Evolutionary conservation across 2,113 vertebrate species (phyloP).

Genomic region (Rhea pennata): DNA sequence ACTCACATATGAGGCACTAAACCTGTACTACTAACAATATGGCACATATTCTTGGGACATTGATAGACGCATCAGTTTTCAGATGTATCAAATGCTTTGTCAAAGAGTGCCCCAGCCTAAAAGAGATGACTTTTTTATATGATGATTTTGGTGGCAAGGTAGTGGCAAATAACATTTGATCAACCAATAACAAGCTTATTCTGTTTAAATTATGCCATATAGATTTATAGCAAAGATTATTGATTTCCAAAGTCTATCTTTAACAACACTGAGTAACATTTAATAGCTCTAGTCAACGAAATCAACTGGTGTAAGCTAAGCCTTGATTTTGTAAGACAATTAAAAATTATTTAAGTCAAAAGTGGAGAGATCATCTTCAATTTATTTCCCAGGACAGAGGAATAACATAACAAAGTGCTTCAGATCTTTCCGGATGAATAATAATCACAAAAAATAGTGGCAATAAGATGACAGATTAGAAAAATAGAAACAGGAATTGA

Average conservation of each 20-base stretch:
- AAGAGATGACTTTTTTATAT: not conserved
- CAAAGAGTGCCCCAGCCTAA: not conserved
- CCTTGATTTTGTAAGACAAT: not conserved
- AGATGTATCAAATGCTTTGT: not conserved
- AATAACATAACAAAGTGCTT: not conserved
- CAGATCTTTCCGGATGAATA: not conserved
- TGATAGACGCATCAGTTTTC: not conserved
- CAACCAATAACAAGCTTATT: not conserved
- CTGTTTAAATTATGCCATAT: not conserved
- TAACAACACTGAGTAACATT: not conserved
- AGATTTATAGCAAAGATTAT: not conserved
- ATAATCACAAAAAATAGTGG: not conserved
- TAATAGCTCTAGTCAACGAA: not conserved
- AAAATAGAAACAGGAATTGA: not conserved
- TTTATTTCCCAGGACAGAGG: not conserved
- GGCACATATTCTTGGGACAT: not conserved
- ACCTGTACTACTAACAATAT: not conserved
- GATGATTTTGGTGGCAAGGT: not conserved
- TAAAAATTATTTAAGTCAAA: not conserved
- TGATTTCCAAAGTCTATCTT: not conserved
- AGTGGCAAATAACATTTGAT: not conserved
- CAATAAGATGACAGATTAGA: not conserved
- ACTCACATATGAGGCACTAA: not conserved
- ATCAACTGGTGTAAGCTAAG: not conserved
- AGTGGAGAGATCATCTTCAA: not conserved